Evolutionary conservation across 2,888 invertebrate species (phyloP).

Genomic region (Xestia c-nigrum): DNA sequence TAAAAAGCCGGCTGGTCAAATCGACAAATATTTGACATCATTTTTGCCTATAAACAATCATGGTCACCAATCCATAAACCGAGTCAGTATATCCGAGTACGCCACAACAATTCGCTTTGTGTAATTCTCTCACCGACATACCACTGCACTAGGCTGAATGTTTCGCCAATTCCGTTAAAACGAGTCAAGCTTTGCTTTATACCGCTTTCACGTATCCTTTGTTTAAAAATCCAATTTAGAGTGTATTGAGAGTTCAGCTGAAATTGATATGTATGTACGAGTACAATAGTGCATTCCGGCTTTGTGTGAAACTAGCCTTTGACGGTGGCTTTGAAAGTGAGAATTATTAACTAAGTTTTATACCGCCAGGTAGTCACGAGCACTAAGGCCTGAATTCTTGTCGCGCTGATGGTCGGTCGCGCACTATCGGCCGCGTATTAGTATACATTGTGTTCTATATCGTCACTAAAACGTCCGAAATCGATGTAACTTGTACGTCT

Average conservation of each 20-base stretch:
- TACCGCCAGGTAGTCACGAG: not conserved
- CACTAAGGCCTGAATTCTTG: not conserved
- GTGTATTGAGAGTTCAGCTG: constrained; percentile 31
- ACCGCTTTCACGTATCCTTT: constrained; percentile 32
- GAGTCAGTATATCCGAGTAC: constrained; percentile 3
- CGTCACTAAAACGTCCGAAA: no score
- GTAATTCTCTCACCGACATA: not conserved
- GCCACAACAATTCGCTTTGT: constrained; percentile 29
- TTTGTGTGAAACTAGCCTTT: constrained; percentile 29
- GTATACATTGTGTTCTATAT: no score
- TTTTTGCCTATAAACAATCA: not conserved
- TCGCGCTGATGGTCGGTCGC: no score
- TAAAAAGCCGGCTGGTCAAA: not conserved
- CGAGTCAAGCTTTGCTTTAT: constrained; percentile 30
- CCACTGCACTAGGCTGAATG: constrained; percentile 6
- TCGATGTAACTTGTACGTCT: no score
- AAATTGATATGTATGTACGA: constrained; percentile 37
- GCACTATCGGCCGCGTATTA: no score
- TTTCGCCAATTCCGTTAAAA: constrained; percentile 30
- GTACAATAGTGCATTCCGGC: constrained; percentile 9
- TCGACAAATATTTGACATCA: not conserved
- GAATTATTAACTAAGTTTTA: not conserved
- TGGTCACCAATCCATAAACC: not conserved
- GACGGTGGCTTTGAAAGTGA: not conserved
- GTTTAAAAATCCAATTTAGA: constrained; percentile 49